These are phyloP conservation scores for Drosophila subobscura DNA, from an alignment of 1,140 invertebrate genomes.

Conservation along the genomic window DNA sequence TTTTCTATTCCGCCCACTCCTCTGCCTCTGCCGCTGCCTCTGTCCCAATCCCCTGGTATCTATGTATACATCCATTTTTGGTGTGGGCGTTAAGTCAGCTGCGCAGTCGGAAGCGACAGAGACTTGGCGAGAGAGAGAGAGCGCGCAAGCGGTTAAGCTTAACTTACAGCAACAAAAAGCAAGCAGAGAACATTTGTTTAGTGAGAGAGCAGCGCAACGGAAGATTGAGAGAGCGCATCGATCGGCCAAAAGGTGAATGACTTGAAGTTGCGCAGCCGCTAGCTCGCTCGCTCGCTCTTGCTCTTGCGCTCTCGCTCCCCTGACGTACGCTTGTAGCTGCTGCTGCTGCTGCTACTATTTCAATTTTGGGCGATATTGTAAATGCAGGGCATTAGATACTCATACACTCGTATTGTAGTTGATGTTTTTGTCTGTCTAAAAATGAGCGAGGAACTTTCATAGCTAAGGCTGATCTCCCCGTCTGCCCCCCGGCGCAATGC, in stretches of 20 bases:
- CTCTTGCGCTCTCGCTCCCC: background rate
- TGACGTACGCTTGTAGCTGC: background rate
- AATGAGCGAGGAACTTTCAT: slow-evolving; percentile 48
- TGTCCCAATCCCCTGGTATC: slow-evolving; percentile 9
- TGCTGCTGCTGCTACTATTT: slow-evolving; percentile 21
- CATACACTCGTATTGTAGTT: slow-evolving; percentile 2
- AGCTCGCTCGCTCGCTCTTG: slow-evolving; percentile 16
- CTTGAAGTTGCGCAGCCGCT: slow-evolving; percentile 49
- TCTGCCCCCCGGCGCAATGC: too few relatives aligned
- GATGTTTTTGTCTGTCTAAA: slow-evolving; percentile 29
- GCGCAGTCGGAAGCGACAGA: slow-evolving; percentile 28
- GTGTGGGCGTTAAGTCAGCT: slow-evolving; percentile 66
- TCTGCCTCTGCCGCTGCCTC: slow-evolving; percentile 3
- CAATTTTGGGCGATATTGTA: slow-evolving; percentile 50
- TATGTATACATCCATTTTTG: background rate
- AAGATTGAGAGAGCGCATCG: slow-evolving; percentile 11
- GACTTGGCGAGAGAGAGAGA: slow-evolving; percentile 5
- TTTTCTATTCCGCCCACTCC: slow-evolving; percentile 61
- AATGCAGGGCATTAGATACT: slow-evolving; percentile 58
- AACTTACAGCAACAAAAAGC: slow-evolving; percentile 12
- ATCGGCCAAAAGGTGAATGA: slow-evolving; percentile 72
- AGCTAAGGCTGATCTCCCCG: too few relatives aligned
- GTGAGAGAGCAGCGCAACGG: slow-evolving; percentile 5
- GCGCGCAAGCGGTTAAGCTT: slow-evolving; percentile 16
- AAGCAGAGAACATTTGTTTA: slow-evolving; percentile 25